Evolutionary conservation across 2,113 vertebrate genomes (phyloP), one percentile per base, ranked within the genome.

Genomic region (Lophius piscatorius): DNA sequence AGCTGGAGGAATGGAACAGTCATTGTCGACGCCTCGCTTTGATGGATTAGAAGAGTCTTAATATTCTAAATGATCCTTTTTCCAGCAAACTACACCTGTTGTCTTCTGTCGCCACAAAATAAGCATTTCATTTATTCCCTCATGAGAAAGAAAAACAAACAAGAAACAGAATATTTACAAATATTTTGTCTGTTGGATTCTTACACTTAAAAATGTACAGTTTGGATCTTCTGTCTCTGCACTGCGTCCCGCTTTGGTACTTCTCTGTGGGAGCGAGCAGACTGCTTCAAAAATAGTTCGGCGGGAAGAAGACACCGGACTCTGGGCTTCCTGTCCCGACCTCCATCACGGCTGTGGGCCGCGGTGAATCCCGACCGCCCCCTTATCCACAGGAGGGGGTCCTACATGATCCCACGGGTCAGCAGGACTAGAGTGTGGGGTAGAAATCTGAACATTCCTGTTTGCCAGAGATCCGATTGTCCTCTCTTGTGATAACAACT

Each of bases 141-240:
- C 84, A 70, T 56, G 59, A 47, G 49, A 61, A 63, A 47, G 41
- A 40, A 62, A 20, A 90, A 81, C 65, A 78, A 88, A 83, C 88
- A 82, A 87, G 82, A 89, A 92, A 92, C 88, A 81, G 82, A 90
- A 91, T 92, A 92, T 92, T 92, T 92, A 92, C 91, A 92, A 91
- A 92, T 87, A 89, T 90, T 90, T 87, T 78, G 79, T 88, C 57
- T 76, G 85, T 78, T 74, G 72, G 85, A 81, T 87, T 88, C 78
- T 87, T 88, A 90, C 87, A 91, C 72, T 84, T 90, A 89, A 87
- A 92, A 92, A 92, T 92, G 86, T 91, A 92, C 91, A 92, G 81
- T 88, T 90, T 73, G 66, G 63, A 80, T 76, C 59, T 76, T 78
- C 57, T 52, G 42, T 76, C 81, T 74, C 59, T 76, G 51, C 76